Base-by-base conservation (phyloP, 2,888 invertebrate species). In the Orthosia gothica region DNA sequence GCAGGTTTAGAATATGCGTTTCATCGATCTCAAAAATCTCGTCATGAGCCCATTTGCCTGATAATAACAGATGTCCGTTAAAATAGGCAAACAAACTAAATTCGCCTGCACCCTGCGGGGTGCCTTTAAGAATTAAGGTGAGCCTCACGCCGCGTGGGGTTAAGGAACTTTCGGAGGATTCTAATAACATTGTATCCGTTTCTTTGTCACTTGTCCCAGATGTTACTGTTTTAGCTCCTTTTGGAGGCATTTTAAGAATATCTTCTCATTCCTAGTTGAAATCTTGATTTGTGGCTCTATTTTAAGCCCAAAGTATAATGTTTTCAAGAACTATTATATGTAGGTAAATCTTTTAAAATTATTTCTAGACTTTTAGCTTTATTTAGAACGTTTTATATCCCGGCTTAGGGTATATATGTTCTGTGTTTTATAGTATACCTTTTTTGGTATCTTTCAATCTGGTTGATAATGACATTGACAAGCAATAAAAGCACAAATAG, bases 41-140 rank as follows among this genome's bases (percentile, higher is more conserved):
- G 5, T 86, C 89, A 70, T 91, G 59, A 2, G 70, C 23, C 96
- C 96, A 96, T 87, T 89, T 93, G 20, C 71, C 78, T 45, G 95
- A 93, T 47, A 93, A 67, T 57, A 95, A 57, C 18, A 90, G 79
- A 49, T 87, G 81, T 32, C 93, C 92, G 79, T 95, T 90, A 76
- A 94, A 95, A 55, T 94, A 40, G 18, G 86, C 84, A 16, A 92
- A 16, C 70, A 95, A 92, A 16, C 58, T 55, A 88, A 86, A 93
- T 5, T 95, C 94, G 52, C 89, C 93, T 26, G 86, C 81, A 9
- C 87, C 89, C 26, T 90, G 87, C 52, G 83, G 81, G 3, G 87
- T 84, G n/a, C 95, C 95, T 67, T 90, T 79, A 66, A 94, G 71
- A 54, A 76, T 58, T 55, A 95, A 15, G 40, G 81, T 83, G 49